Evolutionary conservation across 2,113 vertebrate genomes (phyloP).

Genomic region (Hyla sarda): DNA sequence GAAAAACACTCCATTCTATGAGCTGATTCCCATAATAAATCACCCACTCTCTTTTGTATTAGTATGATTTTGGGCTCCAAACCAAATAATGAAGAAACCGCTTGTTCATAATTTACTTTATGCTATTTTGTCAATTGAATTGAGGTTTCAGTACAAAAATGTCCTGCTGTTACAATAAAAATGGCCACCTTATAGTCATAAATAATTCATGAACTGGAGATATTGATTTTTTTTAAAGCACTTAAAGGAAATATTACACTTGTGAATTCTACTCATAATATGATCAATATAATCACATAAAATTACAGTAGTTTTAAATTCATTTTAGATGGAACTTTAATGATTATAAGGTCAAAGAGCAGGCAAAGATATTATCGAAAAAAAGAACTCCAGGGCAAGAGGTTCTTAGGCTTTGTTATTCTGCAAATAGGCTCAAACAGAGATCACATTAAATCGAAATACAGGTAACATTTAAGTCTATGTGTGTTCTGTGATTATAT

Average conservation of each 20-base stretch:
- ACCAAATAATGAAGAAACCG: slow-evolving; percentile 45
- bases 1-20: background rate
- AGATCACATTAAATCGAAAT: slow-evolving; percentile 19
- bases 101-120: slow-evolving; percentile 41
- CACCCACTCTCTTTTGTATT: slow-evolving; percentile 18
- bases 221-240: slow-evolving; percentile 59
- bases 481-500: background rate
- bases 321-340: slow-evolving; percentile 55
- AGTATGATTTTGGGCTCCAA: slow-evolving; percentile 33
- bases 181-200: slow-evolving; percentile 24
- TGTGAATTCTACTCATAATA: slow-evolving; percentile 55
- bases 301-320: slow-evolving; percentile 57
- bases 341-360: slow-evolving; percentile 48
- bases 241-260: slow-evolving; percentile 61
- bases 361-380: slow-evolving; percentile 48
- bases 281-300: slow-evolving; percentile 55
- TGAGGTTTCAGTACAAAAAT: slow-evolving; percentile 36
- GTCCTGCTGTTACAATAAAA: slow-evolving; percentile 24
- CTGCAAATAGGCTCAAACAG: slow-evolving; percentile 24
- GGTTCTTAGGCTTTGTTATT: slow-evolving; percentile 24
- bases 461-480: slow-evolving; percentile 14
- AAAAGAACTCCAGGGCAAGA: slow-evolving; percentile 41
- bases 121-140: slow-evolving; percentile 38
- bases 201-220: slow-evolving; percentile 53
- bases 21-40: slow-evolving; percentile 34